Percentiles rank a stretch among this genome's conserved stretches.
Evolutionary conservation across 2,113 vertebrate genomes (phyloP).

Genomic region (Gorsachius goisagi): DNA sequence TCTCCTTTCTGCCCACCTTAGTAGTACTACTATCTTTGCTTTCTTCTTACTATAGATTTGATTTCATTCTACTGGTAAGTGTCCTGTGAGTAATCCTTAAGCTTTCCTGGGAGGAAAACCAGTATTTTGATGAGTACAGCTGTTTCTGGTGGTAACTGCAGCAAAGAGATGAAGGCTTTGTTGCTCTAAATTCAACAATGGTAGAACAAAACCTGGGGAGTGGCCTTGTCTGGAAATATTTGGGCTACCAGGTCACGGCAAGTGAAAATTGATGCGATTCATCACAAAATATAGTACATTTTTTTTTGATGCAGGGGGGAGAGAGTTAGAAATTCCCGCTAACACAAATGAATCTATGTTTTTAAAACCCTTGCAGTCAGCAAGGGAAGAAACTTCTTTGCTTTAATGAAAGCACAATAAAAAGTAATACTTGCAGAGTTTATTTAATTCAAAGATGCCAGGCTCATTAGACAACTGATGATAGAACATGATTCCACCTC

Average conservation of each 20-base stretch:
- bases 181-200: not conserved
- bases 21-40: not conserved
- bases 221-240: not conserved
- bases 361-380: slow-evolving; percentile 1
- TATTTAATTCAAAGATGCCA: slow-evolving; percentile 37
- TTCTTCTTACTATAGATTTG: not conserved
- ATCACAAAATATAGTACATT: not conserved
- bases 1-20: not conserved
- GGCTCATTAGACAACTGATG: not conserved
- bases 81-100: not conserved
- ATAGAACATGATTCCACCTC: not conserved
- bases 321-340: not conserved
- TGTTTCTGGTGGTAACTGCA: not conserved
- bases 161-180: not conserved
- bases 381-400: not conserved
- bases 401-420: slow-evolving; percentile 37
- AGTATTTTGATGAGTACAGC: not conserved
- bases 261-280: not conserved
- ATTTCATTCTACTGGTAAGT: not conserved
- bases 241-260: not conserved
- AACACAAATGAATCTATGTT: not conserved
- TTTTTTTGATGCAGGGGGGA: not conserved
- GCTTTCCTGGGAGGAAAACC: not conserved
- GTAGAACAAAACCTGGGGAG: not conserved
- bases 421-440: slow-evolving; percentile 38